A percentile compares a stretch with the other conserved stretches of the same genome.
Evolutionary conservation across 2,888 invertebrate genomes (phyloP).

Genomic region (Margaritifera margaritifera): DNA sequence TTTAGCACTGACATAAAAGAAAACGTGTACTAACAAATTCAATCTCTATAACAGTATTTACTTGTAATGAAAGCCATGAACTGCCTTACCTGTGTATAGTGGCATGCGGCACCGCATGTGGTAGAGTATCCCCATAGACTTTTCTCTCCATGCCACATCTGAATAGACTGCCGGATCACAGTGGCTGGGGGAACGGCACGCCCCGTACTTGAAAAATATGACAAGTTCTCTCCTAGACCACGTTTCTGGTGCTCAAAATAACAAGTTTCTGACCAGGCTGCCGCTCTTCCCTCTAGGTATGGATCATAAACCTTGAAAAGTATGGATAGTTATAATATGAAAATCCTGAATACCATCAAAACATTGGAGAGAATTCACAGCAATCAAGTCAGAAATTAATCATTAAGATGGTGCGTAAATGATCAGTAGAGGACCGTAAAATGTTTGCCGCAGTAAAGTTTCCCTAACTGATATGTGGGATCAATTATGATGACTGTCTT

Average conservation of each 20-base stretch:
- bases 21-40: not conserved
- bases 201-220: slow-evolving; percentile 50
- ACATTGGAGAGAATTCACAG: not conserved
- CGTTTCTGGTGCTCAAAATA: slow-evolving; percentile 54
- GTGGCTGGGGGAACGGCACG: slow-evolving; percentile 23
- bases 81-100: slow-evolving; percentile 57
- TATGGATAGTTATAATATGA: not conserved
- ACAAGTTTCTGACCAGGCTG: slow-evolving; percentile 49
- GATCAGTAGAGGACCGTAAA: not conserved
- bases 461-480: not conserved
- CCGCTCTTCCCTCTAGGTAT: slow-evolving; percentile 39
- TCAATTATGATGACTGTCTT: no score
- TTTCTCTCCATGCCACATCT: slow-evolving; percentile 58
- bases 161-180: slow-evolving; percentile 41
- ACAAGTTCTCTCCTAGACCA: slow-evolving; percentile 57
- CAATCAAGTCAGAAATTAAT: not conserved
- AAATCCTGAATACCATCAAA: not conserved
- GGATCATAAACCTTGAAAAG: slow-evolving; percentile 47
- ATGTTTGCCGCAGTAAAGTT: not conserved
- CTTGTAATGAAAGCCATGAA: not conserved
- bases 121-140: slow-evolving; percentile 39
- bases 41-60: slow-evolving; percentile 1
- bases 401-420: not conserved
- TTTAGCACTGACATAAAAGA: not conserved
- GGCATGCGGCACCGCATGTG: slow-evolving; percentile 53